Conservation (phyloP, 2,888 invertebrate genomes). For the Heliconius ethilla region DNA sequence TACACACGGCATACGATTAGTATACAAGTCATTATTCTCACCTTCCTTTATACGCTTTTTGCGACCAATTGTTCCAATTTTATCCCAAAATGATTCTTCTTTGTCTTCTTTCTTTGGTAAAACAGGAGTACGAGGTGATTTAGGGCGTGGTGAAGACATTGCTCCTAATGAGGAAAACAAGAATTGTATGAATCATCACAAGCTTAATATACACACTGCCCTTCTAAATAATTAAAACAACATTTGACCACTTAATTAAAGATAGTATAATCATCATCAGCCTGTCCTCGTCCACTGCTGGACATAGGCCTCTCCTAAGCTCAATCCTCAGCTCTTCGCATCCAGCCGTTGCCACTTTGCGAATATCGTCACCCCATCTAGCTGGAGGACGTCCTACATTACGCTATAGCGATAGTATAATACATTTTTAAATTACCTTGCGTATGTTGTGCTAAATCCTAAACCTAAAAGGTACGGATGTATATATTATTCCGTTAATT, state of each 20-base stretch:
- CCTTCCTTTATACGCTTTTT: constrained; percentile 98
- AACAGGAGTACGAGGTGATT: constrained; percentile 89
- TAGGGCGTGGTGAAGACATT: constrained; percentile 91
- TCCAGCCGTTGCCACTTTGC: no score
- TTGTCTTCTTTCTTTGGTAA: constrained; percentile 89
- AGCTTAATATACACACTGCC: not conserved
- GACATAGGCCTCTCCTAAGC: no score
- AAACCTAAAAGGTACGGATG: not conserved
- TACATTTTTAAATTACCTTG: constrained; percentile 1
- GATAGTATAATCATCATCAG: no score
- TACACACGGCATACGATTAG: no score
- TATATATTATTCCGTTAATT: not conserved
- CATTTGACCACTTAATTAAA: not conserved
- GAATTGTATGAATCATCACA: constrained; percentile 17
- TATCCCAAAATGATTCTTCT: constrained; percentile 97
- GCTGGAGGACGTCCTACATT: no score
- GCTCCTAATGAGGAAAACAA: constrained; percentile 46
- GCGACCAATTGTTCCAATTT: constrained; percentile 92
- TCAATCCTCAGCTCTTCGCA: no score
- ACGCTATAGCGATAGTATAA: no score
- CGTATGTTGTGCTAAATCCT: not conserved
- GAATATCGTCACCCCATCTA: no score
- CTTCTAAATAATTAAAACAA: not conserved
- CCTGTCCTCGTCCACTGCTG: no score
- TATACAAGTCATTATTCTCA: no score